Percentiles rank a stretch among this genome's conserved stretches.
These are phyloP conservation scores for Hyperoodon ampullatus DNA, from an alignment of 2,113 vertebrate species.

Conservation along the genomic window DNA sequence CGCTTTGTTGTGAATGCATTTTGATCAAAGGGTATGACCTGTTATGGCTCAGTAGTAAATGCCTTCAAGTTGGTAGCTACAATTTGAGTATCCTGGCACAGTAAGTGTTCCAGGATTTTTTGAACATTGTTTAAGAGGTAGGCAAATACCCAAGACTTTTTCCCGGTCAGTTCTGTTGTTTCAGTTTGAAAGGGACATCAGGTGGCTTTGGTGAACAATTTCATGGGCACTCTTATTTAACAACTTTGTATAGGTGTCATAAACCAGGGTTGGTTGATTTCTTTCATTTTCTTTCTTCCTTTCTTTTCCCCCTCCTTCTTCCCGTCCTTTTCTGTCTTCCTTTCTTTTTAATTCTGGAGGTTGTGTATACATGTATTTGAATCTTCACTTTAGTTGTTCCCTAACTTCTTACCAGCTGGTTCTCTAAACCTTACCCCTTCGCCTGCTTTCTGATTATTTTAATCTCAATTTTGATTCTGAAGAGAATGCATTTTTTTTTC, in stretches of 20 bases:
- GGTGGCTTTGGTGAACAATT: neutral
- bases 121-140: neutral
- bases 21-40: constrained; percentile 27
- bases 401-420: neutral
- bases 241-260: neutral
- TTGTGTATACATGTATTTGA: neutral
- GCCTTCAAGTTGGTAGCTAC: constrained; percentile 36
- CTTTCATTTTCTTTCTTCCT: neutral
- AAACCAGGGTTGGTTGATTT: neutral
- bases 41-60: constrained; percentile 57
- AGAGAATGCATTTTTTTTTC: neutral
- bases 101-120: neutral
- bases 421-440: neutral
- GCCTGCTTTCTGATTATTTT: neutral
- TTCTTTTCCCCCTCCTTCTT: neutral
- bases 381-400: neutral
- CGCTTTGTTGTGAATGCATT: constrained; percentile 41
- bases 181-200: constrained; percentile 14
- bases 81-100: neutral
- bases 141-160: neutral
- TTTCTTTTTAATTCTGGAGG: neutral
- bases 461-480: constrained; percentile 7
- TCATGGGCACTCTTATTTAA: constrained; percentile 1
- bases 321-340: neutral
- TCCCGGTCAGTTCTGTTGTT: neutral